These are phyloP conservation scores for Hybognathus amarus DNA, from an alignment of 2,797 vertebrate species.

Conservation along the genomic window DNA sequence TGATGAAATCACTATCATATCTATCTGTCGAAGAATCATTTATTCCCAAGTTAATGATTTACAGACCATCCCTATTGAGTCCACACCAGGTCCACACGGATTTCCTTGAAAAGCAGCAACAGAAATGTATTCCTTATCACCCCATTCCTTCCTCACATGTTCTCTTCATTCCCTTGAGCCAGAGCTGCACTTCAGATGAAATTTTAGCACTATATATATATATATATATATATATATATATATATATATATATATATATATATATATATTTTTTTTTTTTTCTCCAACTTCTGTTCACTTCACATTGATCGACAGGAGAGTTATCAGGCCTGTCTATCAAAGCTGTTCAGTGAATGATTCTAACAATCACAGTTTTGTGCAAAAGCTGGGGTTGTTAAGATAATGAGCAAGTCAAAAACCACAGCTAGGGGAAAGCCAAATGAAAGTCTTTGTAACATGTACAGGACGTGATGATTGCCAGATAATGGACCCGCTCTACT, in stretches of 20 bases:
- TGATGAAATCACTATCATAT: constrained; percentile 2
- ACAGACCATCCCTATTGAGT: constrained; percentile 15
- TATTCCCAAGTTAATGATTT: constrained; percentile 52
- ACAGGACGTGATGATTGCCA: constrained; percentile 55
- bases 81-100: constrained; percentile 9
- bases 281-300: constrained; percentile 32
- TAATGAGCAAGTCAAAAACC: constrained; percentile 54
- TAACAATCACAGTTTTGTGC: constrained; percentile 55
- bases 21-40: constrained; percentile 20
- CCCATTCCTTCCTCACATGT: neutral
- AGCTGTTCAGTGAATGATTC: constrained; percentile 42
- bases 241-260: constrained; percentile 20
- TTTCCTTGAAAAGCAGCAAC: constrained; percentile 14
- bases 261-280: constrained; percentile 22
- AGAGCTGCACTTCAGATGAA: constrained; percentile 28
- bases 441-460: constrained; percentile 57
- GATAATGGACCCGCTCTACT: constrained; percentile 50
- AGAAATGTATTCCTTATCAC: neutral
- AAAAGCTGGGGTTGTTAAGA: constrained; percentile 52
- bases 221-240: constrained; percentile 28
- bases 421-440: constrained; percentile 47
- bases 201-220: constrained; percentile 12
- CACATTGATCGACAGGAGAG: constrained; percentile 43
- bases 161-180: constrained; percentile 5
- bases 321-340: constrained; percentile 29